Evolutionary conservation across 2,888 invertebrate genomes (phyloP).

Genomic region (Furcula furcula): DNA sequence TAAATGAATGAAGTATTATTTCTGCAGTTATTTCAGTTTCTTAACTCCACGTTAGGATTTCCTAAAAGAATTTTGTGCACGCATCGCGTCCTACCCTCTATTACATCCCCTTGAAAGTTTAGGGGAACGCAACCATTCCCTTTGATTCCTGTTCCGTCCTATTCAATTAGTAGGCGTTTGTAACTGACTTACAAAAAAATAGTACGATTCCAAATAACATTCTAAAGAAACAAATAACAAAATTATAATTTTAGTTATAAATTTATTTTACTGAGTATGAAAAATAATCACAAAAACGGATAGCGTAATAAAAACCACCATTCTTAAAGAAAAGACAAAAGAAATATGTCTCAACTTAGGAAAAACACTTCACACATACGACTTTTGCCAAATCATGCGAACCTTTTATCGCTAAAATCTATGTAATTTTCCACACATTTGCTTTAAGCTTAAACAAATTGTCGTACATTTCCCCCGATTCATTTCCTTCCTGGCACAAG

Average conservation of each 20-base stretch:
- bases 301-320: no score
- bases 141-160: constrained; percentile 77
- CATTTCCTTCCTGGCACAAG: constrained; percentile 44
- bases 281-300: no score
- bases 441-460: constrained; percentile 33
- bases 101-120: constrained; percentile 63
- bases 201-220: constrained; percentile 20
- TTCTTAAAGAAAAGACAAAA: no score
- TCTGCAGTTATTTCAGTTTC: constrained; percentile 22
- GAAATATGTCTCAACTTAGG: no score
- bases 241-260: no score
- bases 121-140: constrained; percentile 78
- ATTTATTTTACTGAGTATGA: no score
- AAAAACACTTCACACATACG: no score
- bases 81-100: constrained; percentile 66
- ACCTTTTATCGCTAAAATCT: constrained; percentile 1
- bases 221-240: no score
- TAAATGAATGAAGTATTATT: no score
- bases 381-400: no score
- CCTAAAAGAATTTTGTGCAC: constrained; percentile 74
- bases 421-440: constrained; percentile 13
- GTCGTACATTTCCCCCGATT: constrained; percentile 33
- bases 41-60: constrained; percentile 29
- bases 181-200: constrained; percentile 61
- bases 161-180: constrained; percentile 78